Evolutionary conservation across 1,140 invertebrate genomes (phyloP).

Genomic region (Cydia fagiglandana): DNA sequence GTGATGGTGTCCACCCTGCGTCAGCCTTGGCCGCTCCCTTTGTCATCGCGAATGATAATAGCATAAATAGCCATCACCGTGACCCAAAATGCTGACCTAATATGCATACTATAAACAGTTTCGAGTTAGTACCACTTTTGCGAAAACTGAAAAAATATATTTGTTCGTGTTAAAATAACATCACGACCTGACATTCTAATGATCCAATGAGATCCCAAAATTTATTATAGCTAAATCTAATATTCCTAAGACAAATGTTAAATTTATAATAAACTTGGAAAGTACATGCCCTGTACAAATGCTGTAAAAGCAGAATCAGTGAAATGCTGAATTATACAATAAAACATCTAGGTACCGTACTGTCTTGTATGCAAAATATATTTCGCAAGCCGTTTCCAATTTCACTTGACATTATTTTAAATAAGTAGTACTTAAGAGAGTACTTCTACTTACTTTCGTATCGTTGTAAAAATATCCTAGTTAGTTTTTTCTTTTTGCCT

Average conservation of each 20-base stretch:
- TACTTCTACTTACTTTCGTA: background rate
- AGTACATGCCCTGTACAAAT: background rate
- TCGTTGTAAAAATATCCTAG: background rate
- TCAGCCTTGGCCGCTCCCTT: conserved; percentile 18
- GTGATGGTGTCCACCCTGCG: conserved; percentile 1
- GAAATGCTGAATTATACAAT: conserved; percentile 12
- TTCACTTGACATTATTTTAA: conserved; percentile 27
- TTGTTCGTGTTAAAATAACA: too few species aligned
- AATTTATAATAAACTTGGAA: background rate
- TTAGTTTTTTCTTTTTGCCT: background rate
- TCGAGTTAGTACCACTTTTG: background rate
- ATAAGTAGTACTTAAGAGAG: background rate
- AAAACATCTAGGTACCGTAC: background rate
- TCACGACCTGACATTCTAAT: too few species aligned
- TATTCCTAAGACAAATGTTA: too few species aligned
- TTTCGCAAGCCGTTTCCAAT: conserved; percentile 20
- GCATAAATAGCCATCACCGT: conserved; percentile 7
- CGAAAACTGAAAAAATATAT: background rate
- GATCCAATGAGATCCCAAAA: too few species aligned
- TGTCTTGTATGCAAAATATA: conserved; percentile 24
- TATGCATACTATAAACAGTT: background rate
- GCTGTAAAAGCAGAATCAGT: background rate
- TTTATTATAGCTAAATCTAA: too few species aligned
- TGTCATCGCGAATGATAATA: conserved; percentile 23
- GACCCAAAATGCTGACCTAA: conserved; percentile 1